These are phyloP conservation scores for Xenopus borealis DNA, from an alignment of 2,113 vertebrate genomes.

Conservation along the genomic window DNA sequence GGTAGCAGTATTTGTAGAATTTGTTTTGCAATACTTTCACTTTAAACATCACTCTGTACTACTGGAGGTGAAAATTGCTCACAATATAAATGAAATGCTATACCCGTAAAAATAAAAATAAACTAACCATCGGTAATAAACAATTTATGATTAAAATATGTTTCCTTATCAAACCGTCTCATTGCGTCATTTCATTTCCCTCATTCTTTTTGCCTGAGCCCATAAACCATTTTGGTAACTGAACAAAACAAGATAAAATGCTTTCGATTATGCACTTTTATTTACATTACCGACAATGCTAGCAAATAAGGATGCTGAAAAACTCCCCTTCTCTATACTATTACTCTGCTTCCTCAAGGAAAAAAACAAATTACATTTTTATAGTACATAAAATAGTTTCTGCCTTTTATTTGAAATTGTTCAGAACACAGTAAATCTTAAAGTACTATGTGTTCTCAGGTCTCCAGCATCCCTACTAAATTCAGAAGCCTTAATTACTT, in stretches of 20 bases:
- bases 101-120: not conserved
- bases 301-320: slow-evolving; percentile 18
- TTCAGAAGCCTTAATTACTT: slow-evolving; percentile 25
- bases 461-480: slow-evolving; percentile 9
- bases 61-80: too few relatives aligned
- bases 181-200: not conserved
- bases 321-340: slow-evolving; percentile 33
- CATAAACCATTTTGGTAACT: slow-evolving; percentile 27
- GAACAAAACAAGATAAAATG: slow-evolving; percentile 29
- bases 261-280: slow-evolving; percentile 16
- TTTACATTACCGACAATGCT: slow-evolving; percentile 26
- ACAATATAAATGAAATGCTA: not conserved
- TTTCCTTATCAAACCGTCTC: not conserved
- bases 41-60: not conserved
- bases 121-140: not conserved
- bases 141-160: not conserved
- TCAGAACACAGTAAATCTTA: slow-evolving; percentile 35
- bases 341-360: slow-evolving; percentile 39
- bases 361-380: slow-evolving; percentile 45
- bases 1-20: not conserved
- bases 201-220: not conserved
- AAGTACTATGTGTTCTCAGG: slow-evolving; percentile 11
- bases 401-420: slow-evolving; percentile 36
- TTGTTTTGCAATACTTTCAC: not conserved
- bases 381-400: slow-evolving; percentile 43